Conservation (phyloP, 2,797 vertebrate genomes). For the Phrynocephalus guinanensis region DNA sequence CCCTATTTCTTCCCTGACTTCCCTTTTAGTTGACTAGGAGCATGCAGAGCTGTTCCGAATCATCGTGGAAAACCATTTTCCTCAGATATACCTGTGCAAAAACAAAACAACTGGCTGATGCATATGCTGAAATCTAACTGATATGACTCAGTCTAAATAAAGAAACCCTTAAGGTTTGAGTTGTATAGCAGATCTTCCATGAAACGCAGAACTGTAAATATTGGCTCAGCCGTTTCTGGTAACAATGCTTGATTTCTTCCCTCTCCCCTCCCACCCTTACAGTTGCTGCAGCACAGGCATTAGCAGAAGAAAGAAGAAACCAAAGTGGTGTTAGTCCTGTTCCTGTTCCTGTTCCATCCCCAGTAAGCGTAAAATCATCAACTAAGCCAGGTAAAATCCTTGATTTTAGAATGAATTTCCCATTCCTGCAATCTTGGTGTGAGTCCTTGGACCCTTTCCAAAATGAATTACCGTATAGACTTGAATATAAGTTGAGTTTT, state of each 20-base stretch:
- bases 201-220: not conserved
- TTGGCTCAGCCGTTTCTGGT: not conserved
- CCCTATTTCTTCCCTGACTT: not conserved
- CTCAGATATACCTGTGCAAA: not conserved
- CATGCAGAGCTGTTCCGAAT: not conserved
- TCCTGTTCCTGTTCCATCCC: slow-evolving; percentile 67
- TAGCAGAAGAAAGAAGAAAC: slow-evolving; percentile 91
- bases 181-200: not conserved
- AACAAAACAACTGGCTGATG: not conserved
- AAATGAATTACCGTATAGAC: not conserved
- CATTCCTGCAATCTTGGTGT: not conserved
- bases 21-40: not conserved
- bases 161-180: not conserved
- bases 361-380: slow-evolving; percentile 78
- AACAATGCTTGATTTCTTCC: no score
- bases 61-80: not conserved
- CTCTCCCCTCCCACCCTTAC: not conserved
- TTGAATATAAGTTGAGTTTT: no score
- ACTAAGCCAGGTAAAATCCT: slow-evolving; percentile 86
- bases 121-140: not conserved
- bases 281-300: slow-evolving; percentile 92
- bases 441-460: not conserved
- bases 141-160: not conserved
- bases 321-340: slow-evolving; percentile 79
- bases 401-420: not conserved